Evolutionary conservation across 2,888 invertebrate genomes (phyloP).

Genomic region (Erynnis tages): DNA sequence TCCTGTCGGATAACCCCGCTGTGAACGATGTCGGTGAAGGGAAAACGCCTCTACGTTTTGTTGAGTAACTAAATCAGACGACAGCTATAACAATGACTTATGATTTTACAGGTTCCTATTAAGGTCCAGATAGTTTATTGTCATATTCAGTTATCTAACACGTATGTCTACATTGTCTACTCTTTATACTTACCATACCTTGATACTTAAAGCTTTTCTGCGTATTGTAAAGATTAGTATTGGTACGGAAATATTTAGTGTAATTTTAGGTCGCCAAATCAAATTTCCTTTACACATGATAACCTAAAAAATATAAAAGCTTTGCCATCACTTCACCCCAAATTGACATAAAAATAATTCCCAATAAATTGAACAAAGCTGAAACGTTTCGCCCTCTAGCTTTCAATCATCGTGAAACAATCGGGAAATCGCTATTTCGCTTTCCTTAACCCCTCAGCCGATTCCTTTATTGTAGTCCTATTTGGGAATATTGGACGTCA

Average conservation of each 20-base stretch:
- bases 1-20: slow-evolving; percentile 40
- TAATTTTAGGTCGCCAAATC: background rate
- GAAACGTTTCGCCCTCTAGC: slow-evolving; percentile 24
- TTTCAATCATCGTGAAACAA: slow-evolving; percentile 35
- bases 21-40: slow-evolving; percentile 32
- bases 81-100: too few relatives aligned
- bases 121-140: too few relatives aligned
- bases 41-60: slow-evolving; percentile 19
- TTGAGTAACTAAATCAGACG: background rate
- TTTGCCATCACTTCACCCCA: slow-evolving; percentile 14
- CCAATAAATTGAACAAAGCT: slow-evolving; percentile 28
- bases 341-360: slow-evolving; percentile 27
- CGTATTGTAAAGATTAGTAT: too few relatives aligned
- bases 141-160: too few relatives aligned
- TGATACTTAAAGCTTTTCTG: too few relatives aligned
- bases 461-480: slow-evolving; percentile 48
- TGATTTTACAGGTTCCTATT: too few relatives aligned
- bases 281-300: background rate
- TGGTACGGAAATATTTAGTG: too few relatives aligned
- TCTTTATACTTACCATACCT: too few relatives aligned
- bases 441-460: slow-evolving; percentile 39
- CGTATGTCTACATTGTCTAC: too few relatives aligned
- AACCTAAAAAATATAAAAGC: slow-evolving; percentile 7
- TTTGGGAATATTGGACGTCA: slow-evolving; percentile 49
- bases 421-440: slow-evolving; percentile 36